A percentile compares a stretch with the other conserved stretches of the same genome.
These are phyloP conservation scores for Pedicia rivosa DNA, from an alignment of 2,888 invertebrate species.

Conservation along the genomic window DNA sequence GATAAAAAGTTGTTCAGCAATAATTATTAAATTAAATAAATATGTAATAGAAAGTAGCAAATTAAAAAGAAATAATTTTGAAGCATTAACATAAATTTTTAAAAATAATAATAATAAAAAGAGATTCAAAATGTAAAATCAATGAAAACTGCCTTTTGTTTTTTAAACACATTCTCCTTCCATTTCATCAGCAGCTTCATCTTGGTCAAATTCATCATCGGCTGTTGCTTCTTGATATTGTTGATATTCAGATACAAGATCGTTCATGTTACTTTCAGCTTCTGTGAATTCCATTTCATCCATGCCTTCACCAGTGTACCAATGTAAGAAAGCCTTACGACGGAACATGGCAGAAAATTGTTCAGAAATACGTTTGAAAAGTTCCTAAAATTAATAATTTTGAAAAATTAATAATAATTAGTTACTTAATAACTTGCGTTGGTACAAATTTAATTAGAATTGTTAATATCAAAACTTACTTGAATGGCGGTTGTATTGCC, in stretches of 20 bases:
- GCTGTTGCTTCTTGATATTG: constrained; percentile 86
- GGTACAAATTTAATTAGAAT: not conserved
- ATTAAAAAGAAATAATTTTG: no score
- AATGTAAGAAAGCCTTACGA: constrained; percentile 66
- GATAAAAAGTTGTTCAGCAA: no score
- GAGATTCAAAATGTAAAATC: no score
- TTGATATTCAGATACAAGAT: constrained; percentile 80
- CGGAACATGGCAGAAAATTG: constrained; percentile 67
- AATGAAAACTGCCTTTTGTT: no score
- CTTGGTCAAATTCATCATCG: constrained; percentile 74
- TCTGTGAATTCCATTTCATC: constrained; percentile 96
- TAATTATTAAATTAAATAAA: no score
- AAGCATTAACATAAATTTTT: no score
- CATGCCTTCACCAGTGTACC: constrained; percentile 88
- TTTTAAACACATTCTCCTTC: constrained; percentile 33
- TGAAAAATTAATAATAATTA: no score
- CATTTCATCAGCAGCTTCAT: constrained; percentile 52
- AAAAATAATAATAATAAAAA: no score
- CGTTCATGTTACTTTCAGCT: constrained; percentile 90
- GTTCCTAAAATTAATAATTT: no score
- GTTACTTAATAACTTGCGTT: no score
- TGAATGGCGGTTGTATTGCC: constrained; percentile 63
- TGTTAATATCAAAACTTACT: constrained; percentile 8
- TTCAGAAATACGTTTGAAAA: constrained; percentile 56
- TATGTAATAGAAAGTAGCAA: no score